Percentiles rank a stretch among this genome's conserved stretches.
Conservation (phyloP, 2,888 invertebrate genomes). For the Argyresthia albistria region DNA sequence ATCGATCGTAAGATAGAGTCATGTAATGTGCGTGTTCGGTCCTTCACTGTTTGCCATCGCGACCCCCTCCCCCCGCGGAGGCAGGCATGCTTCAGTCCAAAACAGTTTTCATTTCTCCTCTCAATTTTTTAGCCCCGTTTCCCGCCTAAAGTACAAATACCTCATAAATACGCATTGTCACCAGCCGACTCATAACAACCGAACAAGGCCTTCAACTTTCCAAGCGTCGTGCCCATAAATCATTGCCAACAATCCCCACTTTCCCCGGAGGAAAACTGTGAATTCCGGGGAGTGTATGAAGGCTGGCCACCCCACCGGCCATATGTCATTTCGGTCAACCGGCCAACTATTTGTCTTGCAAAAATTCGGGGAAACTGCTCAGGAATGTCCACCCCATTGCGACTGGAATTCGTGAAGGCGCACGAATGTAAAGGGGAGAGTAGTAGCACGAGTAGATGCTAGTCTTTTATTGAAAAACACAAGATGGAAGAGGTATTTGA, state of each 20-base stretch:
- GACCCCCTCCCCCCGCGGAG: too few species aligned
- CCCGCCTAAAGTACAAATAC: neutral
- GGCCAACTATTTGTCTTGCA: conserved; percentile 57
- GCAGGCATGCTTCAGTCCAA: too few species aligned
- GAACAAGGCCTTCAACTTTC: conserved; percentile 20
- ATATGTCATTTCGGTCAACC: conserved; percentile 64
- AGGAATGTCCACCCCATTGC: conserved; percentile 42
- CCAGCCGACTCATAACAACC: conserved; percentile 16
- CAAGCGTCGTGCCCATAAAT: conserved; percentile 22
- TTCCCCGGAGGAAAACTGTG: conserved; percentile 26
- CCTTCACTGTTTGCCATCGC: too few species aligned
- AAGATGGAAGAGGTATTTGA: conserved; percentile 3
- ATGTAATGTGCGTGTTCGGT: too few species aligned
- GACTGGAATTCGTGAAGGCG: conserved; percentile 11
- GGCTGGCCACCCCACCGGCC: conserved; percentile 27
- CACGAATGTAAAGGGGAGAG: conserved; percentile 24
- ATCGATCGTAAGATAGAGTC: too few species aligned
- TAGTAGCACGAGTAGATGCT: neutral
- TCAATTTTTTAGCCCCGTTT: neutral
- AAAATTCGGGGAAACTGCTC: conserved; percentile 55
- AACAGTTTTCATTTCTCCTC: too few species aligned
- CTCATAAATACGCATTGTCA: conserved; percentile 25
- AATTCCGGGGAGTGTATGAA: conserved; percentile 50
- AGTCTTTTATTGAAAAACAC: conserved; percentile 2
- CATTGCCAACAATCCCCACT: conserved; percentile 23